Conservation (phyloP, 2,113 vertebrate species). For the Morone chrysops region DNA sequence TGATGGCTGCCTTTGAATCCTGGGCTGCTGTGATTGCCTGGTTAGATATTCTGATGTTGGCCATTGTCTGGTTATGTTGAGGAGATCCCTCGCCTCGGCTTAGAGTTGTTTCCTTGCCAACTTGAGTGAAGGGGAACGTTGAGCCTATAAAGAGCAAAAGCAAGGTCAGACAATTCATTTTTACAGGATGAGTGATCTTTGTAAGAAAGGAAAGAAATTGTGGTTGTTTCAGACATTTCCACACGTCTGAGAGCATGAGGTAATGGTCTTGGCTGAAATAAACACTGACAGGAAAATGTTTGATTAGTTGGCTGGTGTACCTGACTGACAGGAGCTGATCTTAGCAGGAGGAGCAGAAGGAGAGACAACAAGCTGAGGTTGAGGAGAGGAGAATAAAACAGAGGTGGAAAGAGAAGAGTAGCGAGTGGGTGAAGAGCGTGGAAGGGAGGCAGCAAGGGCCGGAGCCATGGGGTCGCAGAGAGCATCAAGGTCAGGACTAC, state of each 20-base stretch:
- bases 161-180: neutral
- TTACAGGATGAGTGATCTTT: neutral
- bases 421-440: constrained; percentile 32
- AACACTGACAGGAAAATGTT: neutral
- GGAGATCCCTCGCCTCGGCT: constrained; percentile 32
- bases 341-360: constrained; percentile 44
- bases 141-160: constrained; percentile 34
- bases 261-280: neutral
- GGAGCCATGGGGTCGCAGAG: constrained; percentile 78
- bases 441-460: constrained; percentile 36
- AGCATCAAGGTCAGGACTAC: constrained; percentile 84
- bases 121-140: constrained; percentile 16
- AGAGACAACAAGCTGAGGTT: constrained; percentile 30
- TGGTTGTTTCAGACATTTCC: neutral
- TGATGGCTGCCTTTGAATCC: constrained; percentile 17
- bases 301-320: constrained; percentile 59
- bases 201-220: neutral
- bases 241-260: neutral
- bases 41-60: constrained; percentile 53
- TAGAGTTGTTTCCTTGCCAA: constrained; percentile 31
- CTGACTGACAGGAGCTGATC: constrained; percentile 62
- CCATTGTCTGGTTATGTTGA: constrained; percentile 18
- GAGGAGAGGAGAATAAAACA: constrained; percentile 48
- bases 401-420: constrained; percentile 44
- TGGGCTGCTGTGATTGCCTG: constrained; percentile 29